Conservation (phyloP, 2,888 invertebrate genomes). For the Drosophila mayaguana region DNA sequence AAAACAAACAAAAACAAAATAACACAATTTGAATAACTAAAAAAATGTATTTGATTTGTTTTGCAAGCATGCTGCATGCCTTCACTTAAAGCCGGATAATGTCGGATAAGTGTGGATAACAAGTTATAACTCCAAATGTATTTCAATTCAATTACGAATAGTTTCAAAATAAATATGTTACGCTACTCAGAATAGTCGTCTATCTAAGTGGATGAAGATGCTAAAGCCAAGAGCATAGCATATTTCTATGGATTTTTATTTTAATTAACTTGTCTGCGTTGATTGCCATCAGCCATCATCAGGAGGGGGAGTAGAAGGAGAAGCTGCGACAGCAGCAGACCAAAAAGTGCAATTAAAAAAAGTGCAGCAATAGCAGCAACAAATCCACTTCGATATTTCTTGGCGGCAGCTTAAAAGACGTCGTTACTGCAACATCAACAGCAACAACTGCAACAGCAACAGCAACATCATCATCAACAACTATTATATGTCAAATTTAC, state of each 20-base stretch:
- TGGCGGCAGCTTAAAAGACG: slow-evolving; percentile 68
- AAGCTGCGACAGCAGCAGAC: slow-evolving; percentile 19
- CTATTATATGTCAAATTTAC: slow-evolving; percentile 72
- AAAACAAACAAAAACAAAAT: neutral
- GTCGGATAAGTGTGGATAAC: slow-evolving; percentile 34
- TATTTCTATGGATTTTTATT: slow-evolving; percentile 33
- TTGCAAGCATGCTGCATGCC: slow-evolving; percentile 8
- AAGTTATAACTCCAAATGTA: slow-evolving; percentile 25
- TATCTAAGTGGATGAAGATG: neutral
- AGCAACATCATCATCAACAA: slow-evolving; percentile 20
- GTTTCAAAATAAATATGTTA: slow-evolving; percentile 6
- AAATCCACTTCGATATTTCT: slow-evolving; percentile 55
- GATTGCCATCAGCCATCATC: slow-evolving; percentile 62
- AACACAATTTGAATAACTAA: slow-evolving; percentile 8
- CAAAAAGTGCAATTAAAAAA: slow-evolving; percentile 68
- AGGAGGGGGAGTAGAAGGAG: neutral
- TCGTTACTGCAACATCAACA: slow-evolving; percentile 12
- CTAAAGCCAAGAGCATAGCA: neutral
- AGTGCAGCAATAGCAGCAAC: slow-evolving; percentile 45
- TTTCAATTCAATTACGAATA: slow-evolving; percentile 16
- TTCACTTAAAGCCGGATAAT: slow-evolving; percentile 31
- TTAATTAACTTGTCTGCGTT: slow-evolving; percentile 74
- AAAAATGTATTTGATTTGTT: slow-evolving; percentile 1
- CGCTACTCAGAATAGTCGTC: slow-evolving; percentile 20
- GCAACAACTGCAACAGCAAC: neutral